Conservation (phyloP, 2,113 vertebrate species). For the Nannospalax galili region DNA sequence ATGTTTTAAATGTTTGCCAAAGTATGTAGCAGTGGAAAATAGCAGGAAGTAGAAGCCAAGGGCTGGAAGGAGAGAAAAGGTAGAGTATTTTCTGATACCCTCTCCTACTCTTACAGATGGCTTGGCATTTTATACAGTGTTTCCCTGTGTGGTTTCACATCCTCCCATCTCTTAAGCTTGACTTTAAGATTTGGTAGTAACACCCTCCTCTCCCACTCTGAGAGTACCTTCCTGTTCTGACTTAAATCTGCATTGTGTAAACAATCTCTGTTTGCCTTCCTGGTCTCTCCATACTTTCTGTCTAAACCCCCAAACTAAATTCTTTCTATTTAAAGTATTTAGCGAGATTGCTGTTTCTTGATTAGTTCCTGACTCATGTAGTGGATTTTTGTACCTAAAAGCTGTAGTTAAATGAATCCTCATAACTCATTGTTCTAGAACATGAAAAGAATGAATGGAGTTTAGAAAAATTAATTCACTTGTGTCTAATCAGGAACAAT, state of each 20-base stretch:
- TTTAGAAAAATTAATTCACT: neutral
- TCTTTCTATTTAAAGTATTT: neutral
- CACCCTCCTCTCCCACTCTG: neutral
- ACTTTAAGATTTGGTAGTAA: neutral
- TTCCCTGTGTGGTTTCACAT: neutral
- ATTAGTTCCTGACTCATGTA: neutral
- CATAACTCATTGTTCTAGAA: neutral
- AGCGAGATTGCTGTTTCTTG: neutral
- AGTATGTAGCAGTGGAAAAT: neutral
- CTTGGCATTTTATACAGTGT: neutral
- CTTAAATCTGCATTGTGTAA: neutral
- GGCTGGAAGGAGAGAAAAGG: neutral
- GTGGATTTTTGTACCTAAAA: neutral
- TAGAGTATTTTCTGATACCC: neutral
- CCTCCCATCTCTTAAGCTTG: neutral
- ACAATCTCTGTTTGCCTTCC: neutral
- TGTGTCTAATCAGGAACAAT: neutral
- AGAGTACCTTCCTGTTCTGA: neutral
- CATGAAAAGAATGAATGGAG: neutral
- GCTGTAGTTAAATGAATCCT: neutral
- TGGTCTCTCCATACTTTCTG: neutral
- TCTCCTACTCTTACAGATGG: accelerated
- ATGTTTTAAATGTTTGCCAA: neutral
- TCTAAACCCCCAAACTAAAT: neutral
- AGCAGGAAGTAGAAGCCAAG: neutral